Evolutionary conservation across 2,113 vertebrate species (phyloP), one percentile per base, ranked within the genome.

Genomic region (Phrynosoma platyrhinos): DNA sequence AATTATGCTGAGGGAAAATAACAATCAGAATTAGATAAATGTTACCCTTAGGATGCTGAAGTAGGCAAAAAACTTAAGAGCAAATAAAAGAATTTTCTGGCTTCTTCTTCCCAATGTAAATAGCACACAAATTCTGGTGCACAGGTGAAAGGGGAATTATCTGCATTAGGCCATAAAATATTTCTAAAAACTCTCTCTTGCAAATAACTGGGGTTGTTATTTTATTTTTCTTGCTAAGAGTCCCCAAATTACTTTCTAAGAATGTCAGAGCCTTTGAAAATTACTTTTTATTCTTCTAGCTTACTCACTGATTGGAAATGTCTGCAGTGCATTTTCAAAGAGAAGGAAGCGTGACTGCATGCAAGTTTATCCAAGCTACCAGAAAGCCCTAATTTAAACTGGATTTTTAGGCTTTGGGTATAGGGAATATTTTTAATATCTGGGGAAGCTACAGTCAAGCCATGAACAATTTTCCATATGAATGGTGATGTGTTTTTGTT

Each of bases 161-260:
- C 55, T 82, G 36, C 53, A 52, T 82, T 82, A 75, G 42, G 21
- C 30, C 76, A 53, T 77, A 69, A 66, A 83, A 76, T 36, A 13
- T 83, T 21, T 66, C 42, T 4, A 68, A 77, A 76, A 88, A 77
- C 30, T 21, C 2, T 30, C 0, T 27, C 47, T 27, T 36, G 30
- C 55, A 77, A 77, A 55, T 77, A 68, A 52, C 30, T 52, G 18
- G 20, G 30, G 55, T 18, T 52, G 53, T 66, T 64, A 47, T 40
- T 84, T 53, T 64, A 58, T 80, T 69, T 62, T 81, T 42, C 27
- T 64, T 25, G 72, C 71, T 66, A 53, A 83, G 72, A 83, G 8
- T n/a, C 62, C n/a, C 20, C 40, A 86, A 83, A 83, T 83, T 83
- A 83, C 72, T 88, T 88, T 88, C 40, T 76, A 75, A 82, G 55